Evolutionary conservation across 2,113 vertebrate species (phyloP).

Genomic region (Bufo gargarizans): DNA sequence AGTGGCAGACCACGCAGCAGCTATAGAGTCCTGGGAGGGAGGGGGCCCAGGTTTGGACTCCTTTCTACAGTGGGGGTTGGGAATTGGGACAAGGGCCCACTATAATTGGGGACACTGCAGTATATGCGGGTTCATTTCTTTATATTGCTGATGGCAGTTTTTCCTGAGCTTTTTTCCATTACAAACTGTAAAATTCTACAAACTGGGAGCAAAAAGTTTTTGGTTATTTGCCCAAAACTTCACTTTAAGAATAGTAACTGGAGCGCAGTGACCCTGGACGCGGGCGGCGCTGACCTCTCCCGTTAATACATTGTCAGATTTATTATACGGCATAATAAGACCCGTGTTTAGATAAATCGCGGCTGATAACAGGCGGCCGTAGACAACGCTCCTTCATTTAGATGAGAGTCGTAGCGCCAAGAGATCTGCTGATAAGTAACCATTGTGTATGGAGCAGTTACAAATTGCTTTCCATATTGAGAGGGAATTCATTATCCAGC

Average conservation of each 20-base stretch:
- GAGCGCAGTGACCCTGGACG: background rate
- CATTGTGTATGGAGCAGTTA: background rate
- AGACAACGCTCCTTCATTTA: background rate
- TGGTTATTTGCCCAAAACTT: background rate
- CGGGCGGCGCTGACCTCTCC: background rate
- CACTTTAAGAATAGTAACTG: background rate
- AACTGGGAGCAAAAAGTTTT: background rate
- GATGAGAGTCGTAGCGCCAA: background rate
- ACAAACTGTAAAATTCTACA: too few relatives aligned
- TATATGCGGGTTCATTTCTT: too few relatives aligned
- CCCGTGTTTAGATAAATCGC: background rate
- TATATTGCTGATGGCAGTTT: too few relatives aligned
- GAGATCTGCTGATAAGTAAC: slow-evolving; percentile 5
- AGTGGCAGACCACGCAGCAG: too few relatives aligned
- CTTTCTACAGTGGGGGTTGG: too few relatives aligned
- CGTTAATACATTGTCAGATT: background rate
- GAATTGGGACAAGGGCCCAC: too few relatives aligned
- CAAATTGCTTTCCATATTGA: background rate
- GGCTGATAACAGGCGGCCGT: background rate
- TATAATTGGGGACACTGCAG: too few relatives aligned
- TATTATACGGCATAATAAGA: background rate
- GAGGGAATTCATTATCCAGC: background rate
- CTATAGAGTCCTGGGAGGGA: too few relatives aligned
- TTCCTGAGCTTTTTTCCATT: too few relatives aligned
- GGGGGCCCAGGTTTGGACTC: too few relatives aligned